Evolutionary conservation across 2,888 invertebrate genomes (phyloP).

Genomic region (Xanthia togata): DNA sequence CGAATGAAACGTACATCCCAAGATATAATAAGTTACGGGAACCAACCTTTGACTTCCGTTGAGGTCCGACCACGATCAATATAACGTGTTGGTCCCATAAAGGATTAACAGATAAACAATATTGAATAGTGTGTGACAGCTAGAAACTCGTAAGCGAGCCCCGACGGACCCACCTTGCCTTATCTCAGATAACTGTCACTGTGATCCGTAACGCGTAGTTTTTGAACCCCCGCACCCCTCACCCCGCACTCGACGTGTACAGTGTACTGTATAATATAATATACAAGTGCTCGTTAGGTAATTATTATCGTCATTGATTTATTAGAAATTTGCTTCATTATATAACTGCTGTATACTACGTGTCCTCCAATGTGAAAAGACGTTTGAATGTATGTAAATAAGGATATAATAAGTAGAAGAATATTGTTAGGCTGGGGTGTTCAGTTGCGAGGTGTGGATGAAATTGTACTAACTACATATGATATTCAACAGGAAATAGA

Average conservation of each 20-base stretch:
- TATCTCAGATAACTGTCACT: constrained; percentile 87
- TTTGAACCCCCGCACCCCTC: constrained; percentile 73
- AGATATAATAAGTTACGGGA: too few relatives aligned
- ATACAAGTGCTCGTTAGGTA: constrained; percentile 66
- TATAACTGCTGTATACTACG: constrained; percentile 59
- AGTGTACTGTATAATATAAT: constrained; percentile 65
- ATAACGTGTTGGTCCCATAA: background rate
- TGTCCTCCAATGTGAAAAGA: constrained; percentile 68
- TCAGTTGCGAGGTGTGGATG: constrained; percentile 32
- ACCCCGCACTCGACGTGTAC: constrained; percentile 55
- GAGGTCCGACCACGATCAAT: background rate
- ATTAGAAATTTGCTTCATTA: constrained; percentile 68
- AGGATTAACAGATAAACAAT: too few relatives aligned
- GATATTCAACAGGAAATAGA: background rate
- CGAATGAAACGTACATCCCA: too few relatives aligned
- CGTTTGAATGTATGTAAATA: constrained; percentile 78
- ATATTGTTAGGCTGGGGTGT: constrained; percentile 63
- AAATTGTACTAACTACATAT: constrained; percentile 4
- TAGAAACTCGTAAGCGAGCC: constrained; percentile 57
- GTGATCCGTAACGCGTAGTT: constrained; percentile 88
- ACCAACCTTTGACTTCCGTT: background rate
- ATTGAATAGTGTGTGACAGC: constrained; percentile 31
- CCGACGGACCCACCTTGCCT: constrained; percentile 87
- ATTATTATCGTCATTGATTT: constrained; percentile 62
- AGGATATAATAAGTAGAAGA: constrained; percentile 74